Evolutionary conservation across 2,113 vertebrate species (phyloP).

Genomic region (Noturus placidus): DNA sequence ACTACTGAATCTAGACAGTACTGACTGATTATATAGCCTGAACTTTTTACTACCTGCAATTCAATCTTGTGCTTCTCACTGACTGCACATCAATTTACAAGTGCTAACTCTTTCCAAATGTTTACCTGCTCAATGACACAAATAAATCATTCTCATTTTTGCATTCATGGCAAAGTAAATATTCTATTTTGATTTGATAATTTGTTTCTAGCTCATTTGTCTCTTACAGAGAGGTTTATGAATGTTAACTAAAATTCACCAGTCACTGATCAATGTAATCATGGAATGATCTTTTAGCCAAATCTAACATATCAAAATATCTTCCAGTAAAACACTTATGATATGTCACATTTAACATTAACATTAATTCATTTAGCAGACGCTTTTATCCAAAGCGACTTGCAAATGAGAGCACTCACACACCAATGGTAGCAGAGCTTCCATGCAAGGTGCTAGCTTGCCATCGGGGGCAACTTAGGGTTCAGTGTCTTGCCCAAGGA

Average conservation of each 20-base stretch:
- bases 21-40: not conserved
- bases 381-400: too few species aligned
- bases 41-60: not conserved
- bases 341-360: not conserved
- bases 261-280: not conserved
- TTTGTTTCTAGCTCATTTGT: not conserved
- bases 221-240: not conserved
- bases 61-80: not conserved
- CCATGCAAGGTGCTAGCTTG: too few species aligned
- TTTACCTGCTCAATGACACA: conserved; percentile 17
- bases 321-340: not conserved
- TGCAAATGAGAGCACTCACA: too few species aligned
- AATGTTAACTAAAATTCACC: conserved; percentile 14
- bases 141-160: conserved; percentile 10
- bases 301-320: not conserved
- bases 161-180: not conserved
- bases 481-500: too few species aligned
- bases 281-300: not conserved
- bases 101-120: not conserved
- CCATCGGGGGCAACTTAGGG: too few species aligned
- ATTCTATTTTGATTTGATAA: conserved; percentile 6
- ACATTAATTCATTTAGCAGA: too few species aligned
- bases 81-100: conserved; percentile 13
- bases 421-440: too few species aligned
- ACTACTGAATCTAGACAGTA: not conserved